Evolutionary conservation across 2,797 vertebrate genomes (phyloP).

Genomic region (Lepilemur ruficaudatus): DNA sequence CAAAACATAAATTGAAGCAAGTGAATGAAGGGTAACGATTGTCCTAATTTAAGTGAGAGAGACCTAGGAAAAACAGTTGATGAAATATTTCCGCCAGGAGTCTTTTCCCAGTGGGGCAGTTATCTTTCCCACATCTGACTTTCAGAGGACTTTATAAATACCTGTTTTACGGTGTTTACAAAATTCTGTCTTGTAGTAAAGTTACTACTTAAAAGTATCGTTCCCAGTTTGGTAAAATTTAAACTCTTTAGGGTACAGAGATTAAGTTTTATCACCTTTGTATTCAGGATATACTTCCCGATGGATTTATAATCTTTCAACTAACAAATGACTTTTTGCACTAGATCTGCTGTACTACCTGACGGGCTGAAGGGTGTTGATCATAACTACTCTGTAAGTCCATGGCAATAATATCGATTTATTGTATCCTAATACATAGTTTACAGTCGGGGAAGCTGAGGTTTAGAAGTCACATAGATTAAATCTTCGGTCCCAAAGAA

Average conservation of each 20-base stretch:
- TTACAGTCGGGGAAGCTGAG: not conserved
- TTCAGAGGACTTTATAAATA: not conserved
- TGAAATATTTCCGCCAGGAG: not conserved
- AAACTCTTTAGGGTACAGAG: not conserved
- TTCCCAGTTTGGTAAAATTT: not conserved
- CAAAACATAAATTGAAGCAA: not conserved
- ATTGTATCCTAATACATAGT: not conserved
- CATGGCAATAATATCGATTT: not conserved
- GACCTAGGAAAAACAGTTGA: not conserved
- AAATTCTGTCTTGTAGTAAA: not conserved
- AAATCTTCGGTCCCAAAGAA: not conserved
- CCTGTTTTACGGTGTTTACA: not conserved
- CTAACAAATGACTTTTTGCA: not conserved
- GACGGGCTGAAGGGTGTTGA: not conserved
- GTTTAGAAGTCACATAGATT: not conserved
- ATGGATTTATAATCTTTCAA: not conserved
- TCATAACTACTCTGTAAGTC: not conserved
- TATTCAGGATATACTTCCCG: not conserved
- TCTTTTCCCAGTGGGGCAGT: not conserved
- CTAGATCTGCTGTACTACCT: not conserved
- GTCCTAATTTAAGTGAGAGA: not conserved
- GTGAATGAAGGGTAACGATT: slow-evolving; percentile 4
- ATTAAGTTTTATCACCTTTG: not conserved
- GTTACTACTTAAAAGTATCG: not conserved
- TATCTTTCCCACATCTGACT: not conserved